A percentile compares a stretch with the other conserved stretches of the same genome.
Conservation (phyloP, 92 coral and sea anemone genomes). For the Bergia sp. region DNA sequence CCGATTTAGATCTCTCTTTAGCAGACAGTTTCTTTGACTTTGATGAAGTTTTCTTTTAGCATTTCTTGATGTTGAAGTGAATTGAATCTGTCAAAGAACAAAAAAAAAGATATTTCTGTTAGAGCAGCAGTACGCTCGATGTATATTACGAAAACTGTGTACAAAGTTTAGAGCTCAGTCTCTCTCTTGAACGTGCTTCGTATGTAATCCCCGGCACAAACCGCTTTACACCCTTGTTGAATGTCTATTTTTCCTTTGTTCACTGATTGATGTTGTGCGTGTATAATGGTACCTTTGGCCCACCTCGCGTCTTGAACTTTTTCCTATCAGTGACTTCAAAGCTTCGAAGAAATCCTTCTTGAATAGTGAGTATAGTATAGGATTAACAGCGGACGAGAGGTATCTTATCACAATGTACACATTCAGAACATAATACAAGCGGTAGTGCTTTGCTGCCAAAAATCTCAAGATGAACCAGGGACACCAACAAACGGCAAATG, state of each 20-base stretch:
- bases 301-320: neutral
- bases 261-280: neutral
- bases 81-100: too few species aligned
- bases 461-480: slow-evolving; percentile 32
- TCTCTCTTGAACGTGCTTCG: neutral
- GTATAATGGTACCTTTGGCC: neutral
- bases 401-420: slow-evolving; percentile 22
- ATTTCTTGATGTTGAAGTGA: too few species aligned
- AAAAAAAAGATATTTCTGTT: too few species aligned
- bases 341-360: slow-evolving; percentile 37
- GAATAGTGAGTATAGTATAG: slow-evolving; percentile 33
- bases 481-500: slow-evolving; percentile 30
- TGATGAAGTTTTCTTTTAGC: too few species aligned
- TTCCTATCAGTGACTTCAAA: slow-evolving; percentile 3
- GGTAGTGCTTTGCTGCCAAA: neutral
- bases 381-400: slow-evolving; percentile 33
- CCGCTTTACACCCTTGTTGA: slow-evolving; percentile 1
- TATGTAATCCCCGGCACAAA: neutral
- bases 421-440: neutral
- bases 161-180: too few species aligned
- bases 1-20: too few species aligned
- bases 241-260: neutral
- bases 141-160: too few species aligned
- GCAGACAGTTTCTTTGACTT: too few species aligned
- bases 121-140: too few species aligned